These are phyloP conservation scores for Clostera curtula DNA, from an alignment of 2,888 invertebrate genomes.

Conservation along the genomic window DNA sequence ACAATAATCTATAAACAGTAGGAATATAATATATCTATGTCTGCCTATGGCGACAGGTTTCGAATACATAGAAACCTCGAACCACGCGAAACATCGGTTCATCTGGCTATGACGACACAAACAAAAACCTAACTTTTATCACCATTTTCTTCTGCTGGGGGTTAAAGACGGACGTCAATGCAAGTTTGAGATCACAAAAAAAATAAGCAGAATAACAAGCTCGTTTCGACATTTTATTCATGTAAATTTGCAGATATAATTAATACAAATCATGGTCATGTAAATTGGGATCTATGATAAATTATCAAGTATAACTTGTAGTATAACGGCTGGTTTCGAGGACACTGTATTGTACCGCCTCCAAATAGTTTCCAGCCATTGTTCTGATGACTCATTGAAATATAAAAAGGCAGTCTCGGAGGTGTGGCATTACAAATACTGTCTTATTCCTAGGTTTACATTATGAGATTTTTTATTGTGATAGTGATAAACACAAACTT, in stretches of 20 bases:
- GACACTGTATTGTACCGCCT: conserved; percentile 49
- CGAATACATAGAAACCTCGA: no score
- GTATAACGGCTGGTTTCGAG: conserved; percentile 59
- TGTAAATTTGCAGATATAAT: conserved; percentile 76
- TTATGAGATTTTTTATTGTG: conserved; percentile 72
- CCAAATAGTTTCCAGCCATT: conserved; percentile 49
- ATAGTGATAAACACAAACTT: conserved; percentile 71
- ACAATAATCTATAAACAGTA: no score
- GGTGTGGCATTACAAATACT: conserved; percentile 72
- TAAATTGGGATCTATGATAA: conserved; percentile 70
- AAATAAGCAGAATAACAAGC: conserved; percentile 57
- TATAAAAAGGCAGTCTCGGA: conserved; percentile 76
- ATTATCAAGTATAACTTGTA: conserved; percentile 57
- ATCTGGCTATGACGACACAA: no score
- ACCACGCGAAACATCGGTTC: no score
- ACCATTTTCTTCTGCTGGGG: no score
- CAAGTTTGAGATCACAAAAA: conserved; percentile 19
- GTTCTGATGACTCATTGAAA: conserved; percentile 60
- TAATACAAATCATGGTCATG: conserved; percentile 74
- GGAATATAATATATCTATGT: no score
- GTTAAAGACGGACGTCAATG: conserved; percentile 8
- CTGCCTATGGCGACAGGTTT: no score
- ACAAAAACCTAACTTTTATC: no score
- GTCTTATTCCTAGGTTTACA: conserved; percentile 70
- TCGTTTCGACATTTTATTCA: conserved; percentile 73